Evolutionary conservation across 2,113 vertebrate genomes (phyloP).

Genomic region (Eira barbara): DNA sequence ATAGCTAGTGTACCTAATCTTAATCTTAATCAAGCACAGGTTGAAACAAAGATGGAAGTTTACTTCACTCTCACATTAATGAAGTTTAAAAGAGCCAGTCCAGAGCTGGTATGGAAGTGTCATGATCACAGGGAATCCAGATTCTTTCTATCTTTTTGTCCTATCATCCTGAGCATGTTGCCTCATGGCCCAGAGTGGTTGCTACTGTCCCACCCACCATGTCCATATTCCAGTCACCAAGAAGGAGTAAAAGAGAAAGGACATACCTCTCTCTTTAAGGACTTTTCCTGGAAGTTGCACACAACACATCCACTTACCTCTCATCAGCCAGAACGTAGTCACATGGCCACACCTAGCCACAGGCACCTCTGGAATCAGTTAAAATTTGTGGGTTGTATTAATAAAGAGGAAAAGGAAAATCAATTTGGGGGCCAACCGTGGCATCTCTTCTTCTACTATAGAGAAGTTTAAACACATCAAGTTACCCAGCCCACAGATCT

Average conservation of each 20-base stretch:
- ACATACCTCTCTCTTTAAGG: neutral
- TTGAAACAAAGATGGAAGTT: neutral
- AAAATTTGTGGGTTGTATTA: neutral
- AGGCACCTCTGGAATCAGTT: neutral
- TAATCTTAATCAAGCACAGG: neutral
- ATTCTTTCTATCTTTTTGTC: neutral
- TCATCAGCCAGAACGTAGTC: neutral
- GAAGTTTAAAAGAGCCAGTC: neutral
- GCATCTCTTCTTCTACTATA: neutral
- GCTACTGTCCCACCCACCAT: neutral
- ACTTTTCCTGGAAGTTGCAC: neutral
- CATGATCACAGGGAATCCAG: neutral
- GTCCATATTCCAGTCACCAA: neutral
- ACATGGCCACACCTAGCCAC: neutral
- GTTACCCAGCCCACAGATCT: neutral
- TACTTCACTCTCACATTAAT: neutral
- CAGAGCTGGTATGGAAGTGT: neutral
- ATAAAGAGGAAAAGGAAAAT: neutral
- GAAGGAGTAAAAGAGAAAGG: neutral
- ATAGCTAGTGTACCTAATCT: neutral
- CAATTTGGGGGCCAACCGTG: neutral
- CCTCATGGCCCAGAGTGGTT: neutral
- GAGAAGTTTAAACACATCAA: neutral
- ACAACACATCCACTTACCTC: neutral
- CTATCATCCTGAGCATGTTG: neutral